These are phyloP conservation scores for Callipepla californica DNA, from an alignment of 2,113 vertebrate genomes.

Conservation along the genomic window DNA sequence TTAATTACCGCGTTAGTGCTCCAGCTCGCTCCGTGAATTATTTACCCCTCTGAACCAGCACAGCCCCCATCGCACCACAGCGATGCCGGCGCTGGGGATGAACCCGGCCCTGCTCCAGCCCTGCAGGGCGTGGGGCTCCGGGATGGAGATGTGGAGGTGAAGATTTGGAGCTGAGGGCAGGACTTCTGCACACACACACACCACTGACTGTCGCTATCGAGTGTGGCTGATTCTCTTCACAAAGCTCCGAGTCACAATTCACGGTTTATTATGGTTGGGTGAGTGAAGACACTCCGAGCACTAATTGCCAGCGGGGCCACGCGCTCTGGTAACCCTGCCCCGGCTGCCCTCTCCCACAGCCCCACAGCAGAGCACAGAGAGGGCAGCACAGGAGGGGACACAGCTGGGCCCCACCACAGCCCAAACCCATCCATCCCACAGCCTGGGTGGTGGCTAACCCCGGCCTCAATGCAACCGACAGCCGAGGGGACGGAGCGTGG, in stretches of 20 bases:
- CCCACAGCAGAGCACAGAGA: rapidly evolving
- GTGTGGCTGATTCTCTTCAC: not conserved
- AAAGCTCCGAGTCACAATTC: not conserved
- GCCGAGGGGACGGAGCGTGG: too few relatives aligned
- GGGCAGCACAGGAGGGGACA: too few relatives aligned
- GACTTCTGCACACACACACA: too few relatives aligned
- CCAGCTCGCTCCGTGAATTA: rapidly evolving
- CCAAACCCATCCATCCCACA: too few relatives aligned
- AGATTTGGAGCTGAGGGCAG: not conserved
- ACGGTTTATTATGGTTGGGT: not conserved
- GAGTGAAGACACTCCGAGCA: not conserved
- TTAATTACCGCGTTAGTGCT: rapidly evolving
- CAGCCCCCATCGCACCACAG: not conserved
- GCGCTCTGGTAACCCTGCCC: rapidly evolving
- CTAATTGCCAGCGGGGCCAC: not conserved
- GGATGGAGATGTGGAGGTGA: not conserved
- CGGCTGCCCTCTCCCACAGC: rapidly evolving
- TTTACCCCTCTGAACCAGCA: rapidly evolving
- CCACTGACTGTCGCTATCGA: not conserved
- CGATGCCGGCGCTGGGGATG: too few relatives aligned
- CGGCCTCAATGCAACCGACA: too few relatives aligned
- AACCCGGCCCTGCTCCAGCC: not conserved
- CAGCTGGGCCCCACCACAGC: too few relatives aligned
- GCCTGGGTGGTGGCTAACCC: too few relatives aligned
- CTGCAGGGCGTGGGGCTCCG: not conserved